Evolutionary conservation across 2,113 vertebrate species (phyloP), one percentile per base, ranked within the genome.

Genomic region (Paedocypris sp.): DNA sequence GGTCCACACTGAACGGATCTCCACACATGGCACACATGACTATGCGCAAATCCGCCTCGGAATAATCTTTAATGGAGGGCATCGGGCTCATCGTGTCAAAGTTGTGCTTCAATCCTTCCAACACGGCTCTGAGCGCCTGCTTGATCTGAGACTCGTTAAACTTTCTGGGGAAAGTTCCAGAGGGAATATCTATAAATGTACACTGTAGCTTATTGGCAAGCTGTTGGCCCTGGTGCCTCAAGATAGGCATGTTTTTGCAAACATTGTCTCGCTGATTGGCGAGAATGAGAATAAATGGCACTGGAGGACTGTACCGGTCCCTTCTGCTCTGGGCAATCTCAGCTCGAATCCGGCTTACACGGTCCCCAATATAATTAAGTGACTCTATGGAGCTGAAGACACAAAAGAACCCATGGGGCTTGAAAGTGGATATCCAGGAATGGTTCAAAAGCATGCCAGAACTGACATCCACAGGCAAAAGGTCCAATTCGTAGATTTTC

Each of bases 21-120:
- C 94, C 94, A 81, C 96, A 99, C 94, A 98, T 96, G 64, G 91
- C 93, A 72, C 94, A 99, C 94, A 99, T 98, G 23, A 98, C 93
- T 33, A 98, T 96, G 69, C 94, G 85, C 26, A 99, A 80, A 71
- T 99, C 94, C 1, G 89, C 91, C 85, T 98, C 96, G 2, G 94
- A 92, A 64, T 94, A 78, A 79, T 98, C 94, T 76, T 97, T 99
- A 82, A 93, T 94, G 39, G 82, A 90, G 5, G 94, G 93, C 81
- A 91, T 79, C 0, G 93, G 91, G 52, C 85, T 90, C 60, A 94
- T 83, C 64, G 92, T 84, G 67, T 97, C 93, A 62, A 91, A 91
- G 80, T 88, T 93, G 66, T 92, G 91, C 87, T 95, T 98, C 48
- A 96, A 79, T 60, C 90, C 90, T 57, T 99, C 94, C 56, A 99